Percentiles rank a stretch among this genome's conserved stretches.
Conservation (phyloP, 2,888 invertebrate species). For the Meiosimyza decipiens region DNA sequence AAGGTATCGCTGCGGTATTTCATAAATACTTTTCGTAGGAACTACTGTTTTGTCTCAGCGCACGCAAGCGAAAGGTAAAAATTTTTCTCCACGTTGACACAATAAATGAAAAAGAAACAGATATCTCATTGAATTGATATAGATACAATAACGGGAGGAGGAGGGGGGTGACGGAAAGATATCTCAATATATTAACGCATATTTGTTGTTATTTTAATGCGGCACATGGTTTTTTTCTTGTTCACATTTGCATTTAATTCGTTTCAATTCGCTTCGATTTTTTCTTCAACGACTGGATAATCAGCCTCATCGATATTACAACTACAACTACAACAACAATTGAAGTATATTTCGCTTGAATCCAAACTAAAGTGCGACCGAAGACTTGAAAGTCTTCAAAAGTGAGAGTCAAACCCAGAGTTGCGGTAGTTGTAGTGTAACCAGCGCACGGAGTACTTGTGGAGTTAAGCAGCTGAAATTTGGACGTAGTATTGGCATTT, state of each 20-base stretch:
- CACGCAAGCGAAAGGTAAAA: conserved; percentile 23
- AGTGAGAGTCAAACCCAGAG: conserved; percentile 62
- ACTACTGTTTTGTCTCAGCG: neutral
- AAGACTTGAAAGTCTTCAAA: conserved; percentile 65
- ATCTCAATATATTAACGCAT: conserved; percentile 6
- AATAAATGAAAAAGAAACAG: neutral
- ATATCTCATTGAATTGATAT: too few relatives aligned
- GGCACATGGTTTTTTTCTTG: conserved; percentile 30
- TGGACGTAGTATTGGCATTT: too few relatives aligned
- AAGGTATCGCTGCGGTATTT: too few relatives aligned
- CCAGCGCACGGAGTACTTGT: conserved; percentile 56
- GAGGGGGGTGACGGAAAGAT: neutral
- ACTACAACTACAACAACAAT: conserved; percentile 38
- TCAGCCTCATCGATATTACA: conserved; percentile 30
- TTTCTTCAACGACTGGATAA: conserved; percentile 28
- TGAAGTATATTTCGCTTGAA: conserved; percentile 33
- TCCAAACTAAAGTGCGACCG: conserved; percentile 44
- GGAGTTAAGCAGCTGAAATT: neutral
- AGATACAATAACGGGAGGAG: too few relatives aligned
- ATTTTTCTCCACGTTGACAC: conserved; percentile 27
- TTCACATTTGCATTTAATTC: conserved; percentile 53
- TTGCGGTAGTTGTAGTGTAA: conserved; percentile 65
- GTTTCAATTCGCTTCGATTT: conserved; percentile 37
- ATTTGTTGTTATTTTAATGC: conserved; percentile 26
- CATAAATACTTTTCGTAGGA: too few relatives aligned